Conservation (phyloP, 2,113 vertebrate species). For the Eurystomus gularis region DNA sequence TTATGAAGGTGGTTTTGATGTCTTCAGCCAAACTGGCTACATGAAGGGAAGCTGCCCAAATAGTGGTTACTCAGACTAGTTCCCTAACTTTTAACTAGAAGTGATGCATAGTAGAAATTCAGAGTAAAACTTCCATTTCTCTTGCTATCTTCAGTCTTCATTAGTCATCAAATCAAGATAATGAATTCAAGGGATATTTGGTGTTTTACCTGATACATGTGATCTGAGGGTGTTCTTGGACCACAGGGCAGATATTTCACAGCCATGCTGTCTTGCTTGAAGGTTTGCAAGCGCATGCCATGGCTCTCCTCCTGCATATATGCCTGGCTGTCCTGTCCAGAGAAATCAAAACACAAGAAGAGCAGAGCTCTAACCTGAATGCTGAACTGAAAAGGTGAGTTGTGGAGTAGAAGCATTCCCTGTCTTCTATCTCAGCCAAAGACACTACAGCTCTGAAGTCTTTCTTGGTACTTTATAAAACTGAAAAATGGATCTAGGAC, state of each 20-base stretch:
- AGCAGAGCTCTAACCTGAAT: background rate
- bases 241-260: background rate
- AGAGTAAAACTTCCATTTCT: background rate
- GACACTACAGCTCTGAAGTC: background rate
- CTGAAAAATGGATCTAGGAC: background rate
- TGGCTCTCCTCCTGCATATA: background rate
- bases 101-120: background rate
- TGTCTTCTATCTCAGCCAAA: background rate
- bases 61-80: background rate
- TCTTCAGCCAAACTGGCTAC: background rate
- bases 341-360: background rate
- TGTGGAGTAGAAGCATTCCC: background rate
- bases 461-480: background rate
- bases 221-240: background rate
- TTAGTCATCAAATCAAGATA: background rate
- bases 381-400: background rate
- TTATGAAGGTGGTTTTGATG: background rate
- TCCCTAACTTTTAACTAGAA: background rate
- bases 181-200: background rate
- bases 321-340: background rate
- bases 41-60: background rate
- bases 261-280: background rate
- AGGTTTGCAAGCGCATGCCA: background rate
- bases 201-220: background rate
- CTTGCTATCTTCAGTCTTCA: background rate